These are phyloP conservation scores for Lepus timidus DNA, from an alignment of 2,113 vertebrate genomes.

Conservation along the genomic window DNA sequence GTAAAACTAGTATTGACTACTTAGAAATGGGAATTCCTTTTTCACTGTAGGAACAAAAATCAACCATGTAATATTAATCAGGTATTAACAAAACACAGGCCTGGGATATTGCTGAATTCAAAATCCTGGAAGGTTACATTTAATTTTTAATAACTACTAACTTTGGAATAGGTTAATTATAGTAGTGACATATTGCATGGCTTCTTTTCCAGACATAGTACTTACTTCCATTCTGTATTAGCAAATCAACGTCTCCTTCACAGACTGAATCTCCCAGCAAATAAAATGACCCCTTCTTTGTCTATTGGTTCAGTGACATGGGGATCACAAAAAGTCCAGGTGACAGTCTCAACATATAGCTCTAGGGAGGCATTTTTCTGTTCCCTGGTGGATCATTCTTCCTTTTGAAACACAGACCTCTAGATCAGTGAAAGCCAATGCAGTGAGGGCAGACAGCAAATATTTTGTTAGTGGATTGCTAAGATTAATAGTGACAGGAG, in stretches of 20 bases:
- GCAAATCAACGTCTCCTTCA: neutral
- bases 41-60: slow-evolving; percentile 31
- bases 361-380: neutral
- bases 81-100: neutral
- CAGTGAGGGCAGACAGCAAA: neutral
- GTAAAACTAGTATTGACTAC: slow-evolving; percentile 77
- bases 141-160: neutral
- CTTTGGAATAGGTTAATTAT: neutral
- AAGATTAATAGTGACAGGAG: neutral
- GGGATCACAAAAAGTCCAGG: neutral
- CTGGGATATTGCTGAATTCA: slow-evolving; percentile 1
- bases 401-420: neutral
- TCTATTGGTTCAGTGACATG: neutral
- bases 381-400: neutral
- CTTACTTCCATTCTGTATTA: neutral
- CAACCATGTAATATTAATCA: neutral
- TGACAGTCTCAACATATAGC: neutral
- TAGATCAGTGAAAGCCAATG: neutral
- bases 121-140: neutral
- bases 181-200: neutral
- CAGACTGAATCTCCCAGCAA: neutral
- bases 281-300: neutral
- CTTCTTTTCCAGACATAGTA: neutral
- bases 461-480: neutral
- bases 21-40: slow-evolving; percentile 67